These are phyloP conservation scores for Esox niger DNA, from an alignment of 2,113 vertebrate species.

Conservation along the genomic window DNA sequence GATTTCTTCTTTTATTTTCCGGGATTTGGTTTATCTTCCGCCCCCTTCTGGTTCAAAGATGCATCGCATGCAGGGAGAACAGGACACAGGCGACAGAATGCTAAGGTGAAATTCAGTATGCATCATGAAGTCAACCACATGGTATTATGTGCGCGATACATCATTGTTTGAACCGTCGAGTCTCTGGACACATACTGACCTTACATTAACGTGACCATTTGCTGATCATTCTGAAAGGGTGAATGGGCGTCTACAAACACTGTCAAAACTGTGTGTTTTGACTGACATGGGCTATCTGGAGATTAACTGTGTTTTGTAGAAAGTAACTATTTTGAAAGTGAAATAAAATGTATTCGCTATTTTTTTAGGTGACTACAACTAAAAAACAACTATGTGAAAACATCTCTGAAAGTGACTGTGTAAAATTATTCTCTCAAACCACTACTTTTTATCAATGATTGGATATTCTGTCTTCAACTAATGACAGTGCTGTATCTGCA, in stretches of 20 bases:
- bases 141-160: neutral
- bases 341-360: too few species aligned
- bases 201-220: neutral
- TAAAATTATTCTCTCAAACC: too few species aligned
- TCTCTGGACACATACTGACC: neutral
- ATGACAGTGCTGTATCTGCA: too few species aligned
- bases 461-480: too few species aligned
- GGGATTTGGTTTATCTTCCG: conserved; percentile 48
- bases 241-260: neutral
- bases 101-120: conserved; percentile 23
- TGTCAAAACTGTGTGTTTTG: neutral
- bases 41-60: conserved; percentile 54
- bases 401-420: too few species aligned
- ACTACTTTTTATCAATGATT: too few species aligned
- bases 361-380: too few species aligned
- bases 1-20: conserved; percentile 34
- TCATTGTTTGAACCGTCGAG: neutral
- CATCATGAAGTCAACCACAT: conserved; percentile 23
- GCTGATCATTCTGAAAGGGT: neutral
- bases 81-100: conserved; percentile 21
- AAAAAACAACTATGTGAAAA: too few species aligned
- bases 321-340: too few species aligned
- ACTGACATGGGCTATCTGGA: too few species aligned
- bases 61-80: conserved; percentile 56
- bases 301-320: too few species aligned